Evolutionary conservation across 2,797 vertebrate genomes (phyloP).

Genomic region (Florisuga fusca): DNA sequence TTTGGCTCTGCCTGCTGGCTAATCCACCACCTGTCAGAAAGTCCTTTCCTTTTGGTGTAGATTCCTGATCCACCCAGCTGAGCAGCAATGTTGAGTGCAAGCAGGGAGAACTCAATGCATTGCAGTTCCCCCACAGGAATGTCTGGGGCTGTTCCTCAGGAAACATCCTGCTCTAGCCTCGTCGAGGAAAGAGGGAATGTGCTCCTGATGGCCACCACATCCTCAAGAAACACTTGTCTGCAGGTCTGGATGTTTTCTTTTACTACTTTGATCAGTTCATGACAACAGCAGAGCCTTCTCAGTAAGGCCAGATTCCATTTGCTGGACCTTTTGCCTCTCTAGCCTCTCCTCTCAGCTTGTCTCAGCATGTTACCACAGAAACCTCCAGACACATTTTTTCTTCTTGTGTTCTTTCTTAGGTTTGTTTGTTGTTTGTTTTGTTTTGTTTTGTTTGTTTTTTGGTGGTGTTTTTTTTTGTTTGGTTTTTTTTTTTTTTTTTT

Average conservation of each 20-base stretch:
- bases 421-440: too few relatives aligned
- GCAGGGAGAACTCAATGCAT: background rate
- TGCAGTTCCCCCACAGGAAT: conserved; percentile 44
- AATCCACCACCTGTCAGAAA: background rate
- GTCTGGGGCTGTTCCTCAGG: conserved; percentile 32
- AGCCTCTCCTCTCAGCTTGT: background rate
- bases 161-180: background rate
- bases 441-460: background rate
- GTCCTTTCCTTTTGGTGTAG: background rate
- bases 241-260: background rate
- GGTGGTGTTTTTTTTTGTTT: background rate
- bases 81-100: background rate
- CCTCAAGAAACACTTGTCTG: background rate
- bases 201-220: background rate
- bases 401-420: background rate
- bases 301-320: background rate
- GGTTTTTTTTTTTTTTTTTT: background rate
- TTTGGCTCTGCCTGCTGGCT: background rate
- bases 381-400: background rate
- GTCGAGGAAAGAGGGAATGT: background rate
- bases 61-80: background rate
- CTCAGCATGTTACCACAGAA: background rate
- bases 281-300: background rate
- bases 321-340: background rate
- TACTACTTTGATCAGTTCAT: background rate